Base-by-base conservation (phyloP, 2,113 vertebrate species). In the Sporophila hypoxantha region DNA sequence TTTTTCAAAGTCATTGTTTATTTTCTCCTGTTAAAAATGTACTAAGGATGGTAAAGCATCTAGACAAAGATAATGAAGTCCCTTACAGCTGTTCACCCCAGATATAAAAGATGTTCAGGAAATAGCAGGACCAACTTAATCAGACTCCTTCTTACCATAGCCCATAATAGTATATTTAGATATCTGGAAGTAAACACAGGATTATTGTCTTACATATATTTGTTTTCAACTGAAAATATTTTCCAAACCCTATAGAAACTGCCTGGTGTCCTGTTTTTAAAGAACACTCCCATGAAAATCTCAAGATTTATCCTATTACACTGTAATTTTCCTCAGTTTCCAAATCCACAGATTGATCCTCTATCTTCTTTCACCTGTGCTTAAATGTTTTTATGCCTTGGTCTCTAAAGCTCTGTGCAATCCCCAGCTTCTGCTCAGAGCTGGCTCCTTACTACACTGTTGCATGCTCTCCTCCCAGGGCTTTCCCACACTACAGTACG, bases 241-340 rank as follows among this genome's bases (percentile, higher is more conserved):
- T 52, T 59, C 4, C 21, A 50, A 17, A 36, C 14, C 10, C 10
- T 60, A 4, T 3, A 62, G 27, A 75, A 82, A 36, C 23, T 65
- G 23, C n/a, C 29, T 19, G 1, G n/a, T 76, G 66, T 65, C 32
- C 29, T 61, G 1, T 25, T 53, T 87, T 23, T 68, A 74, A 62
- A 80, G 47, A 64, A 30, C 3, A 8, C 8, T 53, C 15, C 15
- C 32, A 5, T 36, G 8, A 62, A 86, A 84, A 68, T 65, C 15
- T 57, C 3, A 2, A 53, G n/a, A 18, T 56, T 49, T 59, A 12
- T 50, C 8, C 5, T 8, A 2, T 49, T 85, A 11, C 0, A 1
- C 30, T 71, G 22, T 44, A 15, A 25, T 64, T 82, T 84, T 73
- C 16, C 13, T 52, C 3, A 4, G 23, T 75, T 83, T 73, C 21